Evolutionary conservation across 2,113 vertebrate genomes (phyloP), one percentile per base, ranked within the genome.

Genomic region (Prionailurus bengalensis): DNA sequence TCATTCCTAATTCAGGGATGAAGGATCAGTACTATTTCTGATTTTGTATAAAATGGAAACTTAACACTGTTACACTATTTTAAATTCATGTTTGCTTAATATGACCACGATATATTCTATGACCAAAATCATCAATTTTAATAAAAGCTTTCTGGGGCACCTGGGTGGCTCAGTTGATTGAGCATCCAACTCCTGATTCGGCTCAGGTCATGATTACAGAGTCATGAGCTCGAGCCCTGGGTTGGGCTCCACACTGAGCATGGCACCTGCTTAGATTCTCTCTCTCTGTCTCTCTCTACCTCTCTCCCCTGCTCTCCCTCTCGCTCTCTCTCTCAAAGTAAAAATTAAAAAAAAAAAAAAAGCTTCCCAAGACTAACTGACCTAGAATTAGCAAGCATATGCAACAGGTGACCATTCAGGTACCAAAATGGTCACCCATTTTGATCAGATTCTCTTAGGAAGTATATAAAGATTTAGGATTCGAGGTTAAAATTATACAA

Each of bases 91-190:
- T 73, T 81, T 78, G 33, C 55, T 79, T 92, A 48, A 33, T 63
- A 11, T 71, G 31, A 48, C 74, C 23, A 3, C 0, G 19, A 5
- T 27, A 23, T 36, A 87, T n/a, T 70, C 36, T 92, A 76, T 94
- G 96, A 58, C n/a, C 61, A 76, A 74, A 87, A 53, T 76, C 55
- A 84, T 21, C 8, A 45, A 53, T 84, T 98, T 88, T 51, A 93
- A 48, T 36, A 55, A 48, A 93, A 29, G 42, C 31, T 74, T 96
- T n/a, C n/a, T 39, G 58, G 58, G 58, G 21, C 58, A 61, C 1
- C 0, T 61, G 58, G 58, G 58, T 61, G 8, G 58, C 58, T 61
- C 58, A 61, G 55, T 58, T 58, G 55, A 58, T 58, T 58, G 55
- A 19, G 6, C 55, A 58, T 58, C 55, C 19, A 58, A 58, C 55